Percentiles rank a stretch among this genome's conserved stretches.
Conservation (phyloP, 1,140 invertebrate genomes). For the Littorina saxatilis region DNA sequence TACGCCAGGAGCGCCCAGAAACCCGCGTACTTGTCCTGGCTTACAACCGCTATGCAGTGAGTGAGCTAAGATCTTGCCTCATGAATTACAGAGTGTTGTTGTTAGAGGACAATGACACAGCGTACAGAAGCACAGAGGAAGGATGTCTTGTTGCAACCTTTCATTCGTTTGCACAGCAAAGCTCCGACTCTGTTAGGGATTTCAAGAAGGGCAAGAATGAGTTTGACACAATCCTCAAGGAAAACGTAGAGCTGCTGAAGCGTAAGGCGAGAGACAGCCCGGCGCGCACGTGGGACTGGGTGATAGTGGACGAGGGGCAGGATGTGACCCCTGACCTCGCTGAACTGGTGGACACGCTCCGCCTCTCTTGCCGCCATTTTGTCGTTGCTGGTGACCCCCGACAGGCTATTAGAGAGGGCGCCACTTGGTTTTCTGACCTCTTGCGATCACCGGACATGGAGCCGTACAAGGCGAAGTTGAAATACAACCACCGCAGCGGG, state of each 20-base stretch:
- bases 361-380: neutral
- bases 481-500: neutral
- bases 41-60: neutral
- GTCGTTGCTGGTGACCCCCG: neutral
- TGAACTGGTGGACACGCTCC: neutral
- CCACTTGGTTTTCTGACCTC: neutral
- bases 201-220: neutral
- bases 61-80: neutral
- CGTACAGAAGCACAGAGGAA: neutral
- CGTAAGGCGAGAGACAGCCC: neutral
- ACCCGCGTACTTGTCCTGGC: neutral
- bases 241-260: neutral
- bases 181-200: too few species aligned
- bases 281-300: neutral
- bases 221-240: neutral
- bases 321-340: neutral
- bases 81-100: neutral
- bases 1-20: neutral
- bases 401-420: neutral
- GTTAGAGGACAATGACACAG: neutral
- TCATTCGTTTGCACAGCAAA: neutral
- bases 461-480: neutral
- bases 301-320: slow-evolving; percentile 12
- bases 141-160: neutral
- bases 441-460: neutral